These are phyloP conservation scores for Lichenostomus cassidix DNA, from an alignment of 2,113 vertebrate genomes.

Conservation along the genomic window DNA sequence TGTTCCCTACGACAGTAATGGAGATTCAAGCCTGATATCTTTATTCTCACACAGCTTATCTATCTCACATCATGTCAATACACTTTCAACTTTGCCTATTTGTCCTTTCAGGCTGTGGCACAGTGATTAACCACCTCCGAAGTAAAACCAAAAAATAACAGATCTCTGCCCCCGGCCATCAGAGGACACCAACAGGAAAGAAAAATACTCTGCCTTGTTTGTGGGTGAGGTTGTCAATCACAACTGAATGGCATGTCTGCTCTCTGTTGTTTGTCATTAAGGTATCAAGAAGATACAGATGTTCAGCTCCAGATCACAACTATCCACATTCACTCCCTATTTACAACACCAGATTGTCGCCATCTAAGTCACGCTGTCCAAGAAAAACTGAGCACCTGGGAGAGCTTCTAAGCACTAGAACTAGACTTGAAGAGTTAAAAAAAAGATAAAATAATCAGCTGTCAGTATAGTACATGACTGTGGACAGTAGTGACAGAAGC, in stretches of 20 bases:
- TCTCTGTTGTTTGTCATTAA: neutral
- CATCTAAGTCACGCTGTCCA: neutral
- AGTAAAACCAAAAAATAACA: neutral
- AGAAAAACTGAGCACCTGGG: neutral
- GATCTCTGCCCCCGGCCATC: neutral
- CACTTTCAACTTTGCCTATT: conserved; percentile 23
- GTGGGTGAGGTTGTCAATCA: conserved; percentile 3
- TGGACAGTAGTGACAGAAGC: neutral
- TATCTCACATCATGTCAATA: conserved; percentile 32
- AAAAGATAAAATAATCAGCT: neutral
- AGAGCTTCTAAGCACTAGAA: neutral
- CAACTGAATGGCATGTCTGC: neutral
- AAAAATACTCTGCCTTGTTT: neutral
- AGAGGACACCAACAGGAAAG: neutral
- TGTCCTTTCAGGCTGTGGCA: neutral
- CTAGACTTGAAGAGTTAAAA: neutral
- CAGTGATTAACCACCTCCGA: conserved; percentile 2
- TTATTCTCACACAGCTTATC: conserved; percentile 22
- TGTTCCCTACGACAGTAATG: neutral
- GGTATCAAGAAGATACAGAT: neutral
- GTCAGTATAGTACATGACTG: neutral
- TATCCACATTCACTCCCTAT: too few species aligned
- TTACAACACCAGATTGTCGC: accelerated
- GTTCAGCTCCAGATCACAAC: neutral
- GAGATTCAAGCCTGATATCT: conserved; percentile 41